These are phyloP conservation scores for Hypolimnas misippus DNA, from an alignment of 2,888 invertebrate species.

Conservation along the genomic window DNA sequence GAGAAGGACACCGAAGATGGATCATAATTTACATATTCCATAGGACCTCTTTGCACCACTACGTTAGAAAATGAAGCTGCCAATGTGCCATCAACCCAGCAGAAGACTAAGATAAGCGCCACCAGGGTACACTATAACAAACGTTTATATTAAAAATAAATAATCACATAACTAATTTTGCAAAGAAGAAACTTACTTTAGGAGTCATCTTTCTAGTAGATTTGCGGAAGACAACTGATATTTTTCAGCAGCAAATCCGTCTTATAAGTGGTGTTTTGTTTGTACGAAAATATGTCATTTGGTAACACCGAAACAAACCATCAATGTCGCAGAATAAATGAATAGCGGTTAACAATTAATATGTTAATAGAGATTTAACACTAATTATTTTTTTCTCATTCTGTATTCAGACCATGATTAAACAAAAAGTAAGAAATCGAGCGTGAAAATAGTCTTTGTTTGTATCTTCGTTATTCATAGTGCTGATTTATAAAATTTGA, in stretches of 20 bases:
- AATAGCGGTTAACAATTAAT: conserved; percentile 77
- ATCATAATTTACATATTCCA: conserved; percentile 63
- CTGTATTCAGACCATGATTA: conserved; percentile 71
- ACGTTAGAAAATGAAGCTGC: conserved; percentile 68
- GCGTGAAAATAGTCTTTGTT: conserved; percentile 67
- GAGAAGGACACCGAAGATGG: conserved; percentile 52
- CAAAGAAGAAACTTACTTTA: conserved; percentile 62
- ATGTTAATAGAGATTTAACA: conserved; percentile 77
- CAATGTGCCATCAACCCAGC: conserved; percentile 48
- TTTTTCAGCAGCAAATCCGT: conserved; percentile 66
- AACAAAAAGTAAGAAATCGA: conserved; percentile 63
- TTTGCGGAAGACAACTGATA: conserved; percentile 73
- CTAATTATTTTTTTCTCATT: conserved; percentile 60
- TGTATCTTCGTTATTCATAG: conserved; percentile 45
- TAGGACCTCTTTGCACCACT: conserved; percentile 62
- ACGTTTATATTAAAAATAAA: conserved; percentile 24
- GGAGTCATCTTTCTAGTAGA: conserved; percentile 75
- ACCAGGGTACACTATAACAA: conserved; percentile 55
- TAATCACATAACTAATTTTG: conserved; percentile 19
- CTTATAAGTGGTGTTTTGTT: conserved; percentile 77
- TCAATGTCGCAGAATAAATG: conserved; percentile 78
- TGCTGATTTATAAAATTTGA: conserved; percentile 60
- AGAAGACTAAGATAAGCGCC: conserved; percentile 49
- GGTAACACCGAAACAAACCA: conserved; percentile 81
- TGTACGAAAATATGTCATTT: conserved; percentile 74